Evolutionary conservation across 2,888 invertebrate genomes (phyloP), one percentile per base, ranked within the genome.

Genomic region (Luperina testacea): DNA sequence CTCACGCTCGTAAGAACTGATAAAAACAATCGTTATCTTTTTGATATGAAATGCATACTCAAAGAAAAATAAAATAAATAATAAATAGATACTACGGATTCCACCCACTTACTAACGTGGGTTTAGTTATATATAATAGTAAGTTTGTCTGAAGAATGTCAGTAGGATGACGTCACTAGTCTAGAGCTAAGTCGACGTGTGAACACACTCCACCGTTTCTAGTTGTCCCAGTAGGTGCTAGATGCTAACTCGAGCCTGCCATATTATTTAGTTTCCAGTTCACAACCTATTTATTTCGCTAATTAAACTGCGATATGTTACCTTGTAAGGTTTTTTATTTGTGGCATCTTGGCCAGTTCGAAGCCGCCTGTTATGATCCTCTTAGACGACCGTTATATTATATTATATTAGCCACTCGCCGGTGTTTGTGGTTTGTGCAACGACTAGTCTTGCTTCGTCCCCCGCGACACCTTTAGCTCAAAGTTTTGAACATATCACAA

Each of bases 131-230:
- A 32, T 32, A 32, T 27, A 32, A 75, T 68, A 68, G 3, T 48
- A 32, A 59, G 20, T n/a, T 15, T 42, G 4, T 51, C 27, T 68
- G 48, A 13, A 45, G n/a, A 64, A 48, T 38, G 24, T 64, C n/a
- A 64, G 20, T 20, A 51, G 13, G 27, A 15, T 79, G 51, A 73
- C 73, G 51, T 80, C 81, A 72, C 27, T n/a, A 11, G 45, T 45
- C 45, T 45, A 20, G 45, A 38, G 24, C 63, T n/a, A 13, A 45
- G 42, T 17, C 53, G 20, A 32, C n/a, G n/a, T 78, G 61, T n/a
- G 32, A 24, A 42, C 42, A 45, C 20, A 64, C 51, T 48, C 9
- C 20, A 8, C 64, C 15, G 4, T 17, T 6, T 51, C 15, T 51
- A 51, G 6, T 51, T 17, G 51, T 17, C 51, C 17, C 51, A 17